phyloP scores from a whole-genome alignment of 2,797 vertebrate genomes.

The Tenualosa ilisha region DNA sequence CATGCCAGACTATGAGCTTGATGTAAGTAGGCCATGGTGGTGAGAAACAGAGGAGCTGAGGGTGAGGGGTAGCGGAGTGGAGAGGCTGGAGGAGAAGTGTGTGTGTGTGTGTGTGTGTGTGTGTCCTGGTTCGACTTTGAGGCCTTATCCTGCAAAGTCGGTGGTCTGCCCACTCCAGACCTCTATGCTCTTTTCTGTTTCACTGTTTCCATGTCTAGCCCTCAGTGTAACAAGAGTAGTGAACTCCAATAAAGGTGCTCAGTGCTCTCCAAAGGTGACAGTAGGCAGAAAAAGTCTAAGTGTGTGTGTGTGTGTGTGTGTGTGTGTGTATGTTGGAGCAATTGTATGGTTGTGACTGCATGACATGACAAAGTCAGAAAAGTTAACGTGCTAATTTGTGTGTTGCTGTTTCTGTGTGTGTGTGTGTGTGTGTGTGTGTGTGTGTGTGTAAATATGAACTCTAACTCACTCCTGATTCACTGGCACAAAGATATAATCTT shows the following conservation, averaged over 20 bases:
- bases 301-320: background rate
- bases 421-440: slow-evolving; percentile 27
- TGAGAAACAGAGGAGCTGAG: background rate
- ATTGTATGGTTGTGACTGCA: background rate
- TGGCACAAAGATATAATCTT: slow-evolving; percentile 95
- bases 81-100: too few species aligned
- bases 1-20: background rate
- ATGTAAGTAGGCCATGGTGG: background rate
- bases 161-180: slow-evolving; percentile 5
- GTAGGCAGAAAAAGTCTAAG: background rate
- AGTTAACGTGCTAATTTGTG: background rate
- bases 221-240: background rate
- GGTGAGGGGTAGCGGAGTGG: background rate
- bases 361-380: too few species aligned
- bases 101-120: background rate
- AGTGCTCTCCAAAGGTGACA: background rate
- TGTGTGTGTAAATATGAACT: background rate
- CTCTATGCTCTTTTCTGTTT: background rate
- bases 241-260: background rate
- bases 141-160: background rate
- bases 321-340: background rate
- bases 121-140: background rate
- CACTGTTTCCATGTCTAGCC: slow-evolving; percentile 8
- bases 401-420: slow-evolving; percentile 16
- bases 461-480: slow-evolving; percentile 93